These are phyloP conservation scores for Hypsopygia costalis DNA, from an alignment of 2,888 invertebrate genomes.

Conservation along the genomic window DNA sequence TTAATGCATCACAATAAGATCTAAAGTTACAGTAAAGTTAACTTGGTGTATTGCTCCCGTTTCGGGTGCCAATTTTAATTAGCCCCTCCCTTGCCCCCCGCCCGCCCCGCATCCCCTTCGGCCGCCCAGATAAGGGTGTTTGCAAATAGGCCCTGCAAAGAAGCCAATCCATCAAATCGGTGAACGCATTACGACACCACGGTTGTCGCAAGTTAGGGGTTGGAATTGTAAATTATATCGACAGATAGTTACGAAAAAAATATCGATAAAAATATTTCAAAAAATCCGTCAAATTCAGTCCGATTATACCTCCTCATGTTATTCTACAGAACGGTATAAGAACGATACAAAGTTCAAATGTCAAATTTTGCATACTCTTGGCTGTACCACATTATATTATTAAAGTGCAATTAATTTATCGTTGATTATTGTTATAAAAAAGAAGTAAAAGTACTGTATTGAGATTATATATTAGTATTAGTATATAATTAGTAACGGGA, in stretches of 20 bases:
- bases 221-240: slow-evolving; percentile 17
- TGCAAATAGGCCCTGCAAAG: slow-evolving; percentile 78
- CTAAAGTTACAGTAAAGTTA: slow-evolving; percentile 16
- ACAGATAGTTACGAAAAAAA: slow-evolving; percentile 23
- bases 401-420: too few species aligned
- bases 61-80: slow-evolving; percentile 74
- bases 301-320: too few species aligned
- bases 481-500: too few species aligned
- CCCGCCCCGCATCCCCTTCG: slow-evolving; percentile 32
- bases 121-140: slow-evolving; percentile 70
- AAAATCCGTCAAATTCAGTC: too few species aligned
- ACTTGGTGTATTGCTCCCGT: slow-evolving; percentile 19
- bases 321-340: too few species aligned
- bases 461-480: too few species aligned
- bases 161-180: slow-evolving; percentile 80
- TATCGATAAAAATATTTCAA: not conserved
- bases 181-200: slow-evolving; percentile 76
- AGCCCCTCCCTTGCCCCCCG: slow-evolving; percentile 42
- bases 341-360: too few species aligned
- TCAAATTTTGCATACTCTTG: too few species aligned
- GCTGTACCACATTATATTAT: too few species aligned
- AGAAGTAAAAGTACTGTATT: too few species aligned
- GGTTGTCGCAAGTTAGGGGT: slow-evolving; percentile 56
- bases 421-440: too few species aligned
- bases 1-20: slow-evolving; percentile 27